Conservation (phyloP, 2,888 invertebrate species). For the Drosophila colorata region DNA sequence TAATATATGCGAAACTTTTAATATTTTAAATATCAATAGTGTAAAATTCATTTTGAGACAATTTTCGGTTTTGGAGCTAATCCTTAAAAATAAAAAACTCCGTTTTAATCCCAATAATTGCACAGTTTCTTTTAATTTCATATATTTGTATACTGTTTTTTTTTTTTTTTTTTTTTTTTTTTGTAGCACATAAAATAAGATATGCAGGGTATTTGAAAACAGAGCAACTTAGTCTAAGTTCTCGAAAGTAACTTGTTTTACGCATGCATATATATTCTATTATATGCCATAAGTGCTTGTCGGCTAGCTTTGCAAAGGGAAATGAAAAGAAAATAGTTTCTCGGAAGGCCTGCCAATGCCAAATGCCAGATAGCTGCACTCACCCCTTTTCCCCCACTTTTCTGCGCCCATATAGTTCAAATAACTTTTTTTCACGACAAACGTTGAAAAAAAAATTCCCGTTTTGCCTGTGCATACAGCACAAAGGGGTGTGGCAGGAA, state of each 20-base stretch:
- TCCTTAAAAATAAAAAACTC: too few relatives aligned
- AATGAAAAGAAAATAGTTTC: conserved; percentile 76
- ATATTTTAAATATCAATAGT: too few relatives aligned
- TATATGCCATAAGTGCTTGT: conserved; percentile 55
- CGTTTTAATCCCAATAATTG: too few relatives aligned
- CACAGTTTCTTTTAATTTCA: too few relatives aligned
- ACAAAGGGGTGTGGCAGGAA: neutral
- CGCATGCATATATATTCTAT: conserved; percentile 22
- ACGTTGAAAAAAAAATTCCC: conserved; percentile 28
- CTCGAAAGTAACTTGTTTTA: neutral
- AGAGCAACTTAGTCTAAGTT: neutral
- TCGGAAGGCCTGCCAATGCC: conserved; percentile 57
- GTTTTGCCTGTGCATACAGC: conserved; percentile 16
- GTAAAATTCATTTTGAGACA: too few relatives aligned
- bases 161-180: too few relatives aligned
- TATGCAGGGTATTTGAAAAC: conserved; percentile 1
- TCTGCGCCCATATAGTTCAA: conserved; percentile 20
- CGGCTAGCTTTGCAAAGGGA: conserved; percentile 34
- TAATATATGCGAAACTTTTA: too few relatives aligned
- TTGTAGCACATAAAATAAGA: too few relatives aligned
- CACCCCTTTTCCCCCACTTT: neutral
- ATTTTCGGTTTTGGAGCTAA: too few relatives aligned
- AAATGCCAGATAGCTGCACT: conserved; percentile 33
- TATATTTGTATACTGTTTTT: too few relatives aligned
- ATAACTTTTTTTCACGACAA: conserved; percentile 40